phyloP scores from a whole-genome alignment of 2,797 vertebrate species.

The Chelonia mydas region DNA sequence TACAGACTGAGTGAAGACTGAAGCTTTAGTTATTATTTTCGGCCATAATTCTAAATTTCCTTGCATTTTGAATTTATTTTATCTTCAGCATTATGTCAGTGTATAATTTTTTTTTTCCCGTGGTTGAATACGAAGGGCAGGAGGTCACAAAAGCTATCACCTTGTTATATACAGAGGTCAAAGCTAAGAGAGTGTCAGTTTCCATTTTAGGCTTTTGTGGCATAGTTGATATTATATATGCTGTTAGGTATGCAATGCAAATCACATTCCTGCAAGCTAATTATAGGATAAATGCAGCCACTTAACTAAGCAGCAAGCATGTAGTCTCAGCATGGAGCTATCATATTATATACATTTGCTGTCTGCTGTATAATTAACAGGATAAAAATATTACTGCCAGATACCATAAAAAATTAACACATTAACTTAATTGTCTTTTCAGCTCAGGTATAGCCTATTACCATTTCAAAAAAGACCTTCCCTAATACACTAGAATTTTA shows the following conservation, averaged over 20 bases:
- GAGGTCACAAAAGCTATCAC: slow-evolving; percentile 63
- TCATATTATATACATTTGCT: slow-evolving; percentile 83
- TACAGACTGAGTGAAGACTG: slow-evolving; percentile 25
- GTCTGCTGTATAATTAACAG: slow-evolving; percentile 84
- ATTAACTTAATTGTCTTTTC: slow-evolving; percentile 87
- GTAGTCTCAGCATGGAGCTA: slow-evolving; percentile 79
- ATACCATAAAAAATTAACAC: slow-evolving; percentile 84
- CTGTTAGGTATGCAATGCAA: slow-evolving; percentile 80
- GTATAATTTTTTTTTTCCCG: slow-evolving; percentile 24
- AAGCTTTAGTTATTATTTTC: slow-evolving; percentile 40
- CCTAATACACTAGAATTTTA: slow-evolving; percentile 80
- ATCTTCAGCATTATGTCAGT: slow-evolving; percentile 45
- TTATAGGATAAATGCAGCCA: slow-evolving; percentile 86
- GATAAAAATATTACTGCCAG: slow-evolving; percentile 86
- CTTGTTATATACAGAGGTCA: slow-evolving; percentile 77
- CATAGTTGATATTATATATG: slow-evolving; percentile 75
- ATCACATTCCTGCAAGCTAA: slow-evolving; percentile 85
- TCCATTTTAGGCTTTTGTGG: slow-evolving; percentile 76
- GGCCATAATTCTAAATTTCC: slow-evolving; percentile 33
- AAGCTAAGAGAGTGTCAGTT: slow-evolving; percentile 71
- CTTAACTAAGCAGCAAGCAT: slow-evolving; percentile 81
- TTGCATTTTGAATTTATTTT: slow-evolving; percentile 27
- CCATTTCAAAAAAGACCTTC: slow-evolving; percentile 83
- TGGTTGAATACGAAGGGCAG: slow-evolving; percentile 60
- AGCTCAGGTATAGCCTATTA: slow-evolving; percentile 84